Evolutionary conservation across 2,797 vertebrate species (phyloP).

Genomic region (Sebastes nivosus): DNA sequence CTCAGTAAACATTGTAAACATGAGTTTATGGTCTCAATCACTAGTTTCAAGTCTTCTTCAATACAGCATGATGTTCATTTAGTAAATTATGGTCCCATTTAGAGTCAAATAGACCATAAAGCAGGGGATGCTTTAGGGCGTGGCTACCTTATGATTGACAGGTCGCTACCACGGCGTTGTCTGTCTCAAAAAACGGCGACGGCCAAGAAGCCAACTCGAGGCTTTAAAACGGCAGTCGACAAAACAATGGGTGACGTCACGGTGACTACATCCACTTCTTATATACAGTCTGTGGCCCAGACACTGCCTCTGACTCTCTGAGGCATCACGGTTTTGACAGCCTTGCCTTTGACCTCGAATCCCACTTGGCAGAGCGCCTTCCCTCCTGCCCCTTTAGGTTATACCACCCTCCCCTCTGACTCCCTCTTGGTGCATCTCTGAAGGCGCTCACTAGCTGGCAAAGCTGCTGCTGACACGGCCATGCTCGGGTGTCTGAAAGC

Average conservation of each 20-base stretch:
- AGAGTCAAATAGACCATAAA: too few species aligned
- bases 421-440: neutral
- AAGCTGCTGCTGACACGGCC: slow-evolving; percentile 61
- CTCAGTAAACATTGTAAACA: too few species aligned
- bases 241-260: too few species aligned
- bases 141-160: too few species aligned
- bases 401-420: neutral
- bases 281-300: neutral
- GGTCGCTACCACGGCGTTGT: rapidly evolving
- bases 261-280: too few species aligned
- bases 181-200: too few species aligned
- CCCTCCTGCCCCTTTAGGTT: neutral
- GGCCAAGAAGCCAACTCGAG: too few species aligned
- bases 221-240: rapidly evolving
- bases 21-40: too few species aligned
- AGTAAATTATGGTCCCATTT: too few species aligned
- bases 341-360: slow-evolving; percentile 22
- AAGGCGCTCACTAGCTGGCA: slow-evolving; percentile 24
- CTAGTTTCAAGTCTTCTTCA: too few species aligned
- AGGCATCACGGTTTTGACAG: slow-evolving; percentile 15
- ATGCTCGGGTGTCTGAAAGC: slow-evolving; percentile 70
- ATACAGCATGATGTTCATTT: too few species aligned
- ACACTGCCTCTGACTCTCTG: slow-evolving; percentile 8
- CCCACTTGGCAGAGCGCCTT: slow-evolving; percentile 2
- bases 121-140: too few species aligned